These are phyloP conservation scores for Cygnus olor DNA, from an alignment of 2,797 vertebrate genomes.

Conservation along the genomic window DNA sequence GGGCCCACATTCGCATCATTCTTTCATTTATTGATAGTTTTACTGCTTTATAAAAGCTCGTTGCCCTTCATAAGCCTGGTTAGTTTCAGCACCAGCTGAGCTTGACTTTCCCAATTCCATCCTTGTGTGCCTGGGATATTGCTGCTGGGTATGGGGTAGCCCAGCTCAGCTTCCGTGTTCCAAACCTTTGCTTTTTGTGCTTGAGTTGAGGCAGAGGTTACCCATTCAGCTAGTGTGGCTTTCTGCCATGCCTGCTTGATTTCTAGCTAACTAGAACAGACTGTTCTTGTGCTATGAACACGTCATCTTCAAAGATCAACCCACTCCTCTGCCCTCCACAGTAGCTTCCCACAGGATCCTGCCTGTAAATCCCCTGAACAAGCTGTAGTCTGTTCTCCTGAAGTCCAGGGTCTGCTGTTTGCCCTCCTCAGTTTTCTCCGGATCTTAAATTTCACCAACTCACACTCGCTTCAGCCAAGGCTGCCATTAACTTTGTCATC, in stretches of 20 bases:
- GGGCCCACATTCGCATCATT: not conserved
- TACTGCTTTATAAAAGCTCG: not conserved
- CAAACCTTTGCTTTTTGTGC: not conserved
- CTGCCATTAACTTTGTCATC: not conserved
- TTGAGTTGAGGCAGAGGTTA: not conserved
- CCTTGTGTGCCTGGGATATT: not conserved
- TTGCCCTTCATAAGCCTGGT: not conserved
- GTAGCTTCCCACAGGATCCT: not conserved
- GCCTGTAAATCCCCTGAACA: not conserved
- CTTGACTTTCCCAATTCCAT: not conserved
- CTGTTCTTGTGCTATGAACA: not conserved
- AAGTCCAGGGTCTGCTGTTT: not conserved
- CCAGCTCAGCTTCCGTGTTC: not conserved
- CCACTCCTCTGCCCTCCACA: not conserved
- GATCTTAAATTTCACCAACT: not conserved
- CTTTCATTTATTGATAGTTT: not conserved
- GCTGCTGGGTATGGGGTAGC: not conserved
- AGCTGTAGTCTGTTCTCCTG: not conserved
- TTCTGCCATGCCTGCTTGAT: not conserved
- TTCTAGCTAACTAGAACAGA: constrained; percentile 6
- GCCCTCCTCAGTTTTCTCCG: not conserved
- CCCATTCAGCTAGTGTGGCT: not conserved
- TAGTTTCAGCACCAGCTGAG: not conserved
- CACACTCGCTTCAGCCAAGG: not conserved
- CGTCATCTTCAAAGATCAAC: not conserved